Conservation (phyloP, 1,140 invertebrate genomes). For the Whitmania pigra region DNA sequence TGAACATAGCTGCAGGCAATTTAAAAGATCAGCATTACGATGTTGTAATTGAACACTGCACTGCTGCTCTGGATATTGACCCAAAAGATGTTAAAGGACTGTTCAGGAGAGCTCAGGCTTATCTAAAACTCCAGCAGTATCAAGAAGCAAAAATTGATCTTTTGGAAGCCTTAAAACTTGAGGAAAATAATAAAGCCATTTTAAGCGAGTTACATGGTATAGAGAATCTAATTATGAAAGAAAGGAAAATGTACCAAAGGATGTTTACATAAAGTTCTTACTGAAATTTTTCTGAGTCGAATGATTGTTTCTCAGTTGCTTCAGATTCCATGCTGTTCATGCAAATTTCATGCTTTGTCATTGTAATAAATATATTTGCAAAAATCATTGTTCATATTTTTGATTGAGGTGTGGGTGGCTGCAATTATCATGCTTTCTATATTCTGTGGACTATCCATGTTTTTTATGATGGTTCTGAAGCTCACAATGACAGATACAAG, state of each 20-base stretch:
- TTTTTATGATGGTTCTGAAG: too few relatives aligned
- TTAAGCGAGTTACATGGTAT: constrained; percentile 19
- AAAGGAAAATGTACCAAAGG: constrained; percentile 24
- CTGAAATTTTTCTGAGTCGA: constrained; percentile 46
- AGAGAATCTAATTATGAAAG: constrained; percentile 19
- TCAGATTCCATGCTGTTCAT: too few relatives aligned
- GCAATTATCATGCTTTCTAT: too few relatives aligned
- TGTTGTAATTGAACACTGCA: constrained; percentile 51
- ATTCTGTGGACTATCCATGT: too few relatives aligned
- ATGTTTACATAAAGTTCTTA: constrained; percentile 19
- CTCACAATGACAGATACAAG: too few relatives aligned
- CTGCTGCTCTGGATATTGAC: constrained; percentile 49
- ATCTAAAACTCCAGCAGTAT: constrained; percentile 27
- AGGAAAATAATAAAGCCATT: constrained; percentile 31
- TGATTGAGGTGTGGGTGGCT: too few relatives aligned
- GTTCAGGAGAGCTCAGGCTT: constrained; percentile 33
- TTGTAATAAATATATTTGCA: too few relatives aligned
- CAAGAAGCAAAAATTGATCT: constrained; percentile 30
- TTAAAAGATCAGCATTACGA: constrained; percentile 51
- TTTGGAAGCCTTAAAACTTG: constrained; percentile 26
- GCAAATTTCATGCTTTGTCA: too few relatives aligned
- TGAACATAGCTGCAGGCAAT: constrained; percentile 40
- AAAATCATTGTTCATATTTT: too few relatives aligned
- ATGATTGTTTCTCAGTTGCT: too few relatives aligned
- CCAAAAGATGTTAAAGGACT: constrained; percentile 50